These are phyloP conservation scores for Lepidocyrtinus sp. DNA, from an alignment of 2,888 invertebrate species.

Conservation along the genomic window DNA sequence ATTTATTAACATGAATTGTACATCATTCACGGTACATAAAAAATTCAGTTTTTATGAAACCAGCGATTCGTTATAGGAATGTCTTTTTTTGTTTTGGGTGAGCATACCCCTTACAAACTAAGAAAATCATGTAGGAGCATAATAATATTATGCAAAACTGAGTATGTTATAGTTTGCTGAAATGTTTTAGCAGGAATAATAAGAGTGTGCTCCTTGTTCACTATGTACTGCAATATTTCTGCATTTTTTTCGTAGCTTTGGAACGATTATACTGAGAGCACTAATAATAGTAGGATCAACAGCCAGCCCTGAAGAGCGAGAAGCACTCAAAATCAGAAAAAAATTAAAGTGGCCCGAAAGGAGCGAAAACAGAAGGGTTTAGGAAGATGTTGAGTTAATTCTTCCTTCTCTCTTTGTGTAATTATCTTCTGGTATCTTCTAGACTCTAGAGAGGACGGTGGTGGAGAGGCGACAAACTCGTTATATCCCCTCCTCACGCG, in stretches of 20 bases:
- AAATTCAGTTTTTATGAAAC: constrained; percentile 1
- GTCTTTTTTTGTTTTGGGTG: constrained; percentile 5
- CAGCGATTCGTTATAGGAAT: neutral
- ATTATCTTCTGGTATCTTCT: neutral
- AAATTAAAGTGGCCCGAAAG: neutral
- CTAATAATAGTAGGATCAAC: constrained; percentile 16
- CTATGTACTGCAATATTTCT: neutral
- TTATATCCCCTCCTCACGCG: constrained; percentile 20
- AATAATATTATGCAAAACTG: neutral
- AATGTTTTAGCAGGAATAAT: neutral
- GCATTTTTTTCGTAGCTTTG: constrained; percentile 14
- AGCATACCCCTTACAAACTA: neutral
- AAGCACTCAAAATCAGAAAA: neutral
- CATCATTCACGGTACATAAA: constrained; percentile 35
- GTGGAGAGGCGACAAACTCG: constrained; percentile 13
- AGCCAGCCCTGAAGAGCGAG: neutral
- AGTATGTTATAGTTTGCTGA: neutral
- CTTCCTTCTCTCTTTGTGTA: constrained; percentile 1
- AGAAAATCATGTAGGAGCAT: neutral
- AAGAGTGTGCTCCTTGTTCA: neutral
- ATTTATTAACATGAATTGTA: constrained; percentile 35
- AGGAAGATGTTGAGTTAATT: neutral
- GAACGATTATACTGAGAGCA: constrained; percentile 14
- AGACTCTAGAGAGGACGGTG: constrained; percentile 3
- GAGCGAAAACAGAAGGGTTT: neutral